phyloP scores from a whole-genome alignment of 1,140 invertebrate species.

The Drosophila erecta region DNA sequence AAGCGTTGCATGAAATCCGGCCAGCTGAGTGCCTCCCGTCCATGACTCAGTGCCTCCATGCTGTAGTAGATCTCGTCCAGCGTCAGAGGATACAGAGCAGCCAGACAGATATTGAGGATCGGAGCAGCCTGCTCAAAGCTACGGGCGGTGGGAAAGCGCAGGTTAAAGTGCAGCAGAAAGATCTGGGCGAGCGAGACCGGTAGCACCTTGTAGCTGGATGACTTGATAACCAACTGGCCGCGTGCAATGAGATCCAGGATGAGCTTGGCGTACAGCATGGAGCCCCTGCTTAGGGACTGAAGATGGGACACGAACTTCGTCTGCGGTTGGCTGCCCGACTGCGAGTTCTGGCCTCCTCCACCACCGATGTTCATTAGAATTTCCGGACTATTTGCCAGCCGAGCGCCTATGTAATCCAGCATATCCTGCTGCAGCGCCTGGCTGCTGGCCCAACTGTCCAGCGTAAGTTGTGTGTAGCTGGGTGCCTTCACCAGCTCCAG shows the following conservation, averaged over 20 bases:
- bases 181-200: conserved; percentile 97
- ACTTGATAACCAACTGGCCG: conserved; percentile 96
- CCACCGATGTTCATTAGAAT: conserved; percentile 93
- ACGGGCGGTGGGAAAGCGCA: conserved; percentile 94
- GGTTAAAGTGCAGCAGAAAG: conserved; percentile 96
- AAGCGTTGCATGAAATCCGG: conserved; percentile 95
- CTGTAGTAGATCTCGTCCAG: conserved; percentile 97
- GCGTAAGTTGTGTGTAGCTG: conserved; percentile 90
- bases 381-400: conserved; percentile 90
- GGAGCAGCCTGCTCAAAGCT: conserved; percentile 95
- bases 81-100: conserved; percentile 95
- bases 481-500: conserved; percentile 92
- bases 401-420: conserved; percentile 93
- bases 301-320: conserved; percentile 94
- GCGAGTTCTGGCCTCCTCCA: conserved; percentile 18
- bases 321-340: conserved; percentile 85
- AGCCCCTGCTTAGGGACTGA: conserved; percentile 92
- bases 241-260: conserved; percentile 97
- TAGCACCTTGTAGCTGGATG: conserved; percentile 95
- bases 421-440: conserved; percentile 93
- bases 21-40: conserved; percentile 89
- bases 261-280: conserved; percentile 96
- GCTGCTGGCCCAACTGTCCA: conserved; percentile 88
- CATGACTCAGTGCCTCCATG: conserved; percentile 93
- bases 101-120: conserved; percentile 95